Base-by-base conservation (phyloP, 2,888 invertebrate species). In the Argyresthia goedartella region DNA sequence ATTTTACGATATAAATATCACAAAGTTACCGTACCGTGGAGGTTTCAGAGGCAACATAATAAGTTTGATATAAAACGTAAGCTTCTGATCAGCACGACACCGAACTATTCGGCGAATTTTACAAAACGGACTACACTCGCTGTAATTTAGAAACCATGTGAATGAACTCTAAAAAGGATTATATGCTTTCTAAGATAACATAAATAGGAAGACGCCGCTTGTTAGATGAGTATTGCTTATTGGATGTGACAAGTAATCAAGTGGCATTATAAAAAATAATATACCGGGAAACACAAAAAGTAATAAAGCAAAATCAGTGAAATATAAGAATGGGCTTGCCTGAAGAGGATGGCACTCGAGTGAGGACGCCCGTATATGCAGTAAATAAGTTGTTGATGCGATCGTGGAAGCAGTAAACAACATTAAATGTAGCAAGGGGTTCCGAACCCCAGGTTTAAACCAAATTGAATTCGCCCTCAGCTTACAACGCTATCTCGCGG, bases 391-490 rank as follows among this genome's bases (percentile, higher is more conserved):
- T 65, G 65, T 69, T 70, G 68, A 71, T 65, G 66, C 71, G 68
- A 69, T 67, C 67, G 68, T 64, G 71, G 56, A 55, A 53, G 54
- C 54, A 76, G 71, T 69, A 67, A 68, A 69, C 71, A 71, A 76
- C 71, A 74, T 76, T 73, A 76, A 71, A 71, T 67, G 64, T 50
- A 25, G 68, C 70, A 75, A 73, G 75, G 75, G 77, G 46, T 71
- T 67, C 71, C 66, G 63, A 73, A 73, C 78, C 82, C 77, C 77
- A 79, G 80, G 81, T 81, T 79, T 79, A 82, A 81, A 81, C 78
- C 72, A 81, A 84, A 84, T 84, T 81, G 81, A 82, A 82, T 81
- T 80, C 76, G 74, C 79, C 70, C 74, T 74, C 75, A 66, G 25
- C 25, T 65, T 74, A 75, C 75, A 80, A 80, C 72, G 78, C 73